Evolutionary conservation across 2,888 invertebrate genomes (phyloP), one percentile per base, ranked within the genome.

Genomic region (Heliconius ethilla): DNA sequence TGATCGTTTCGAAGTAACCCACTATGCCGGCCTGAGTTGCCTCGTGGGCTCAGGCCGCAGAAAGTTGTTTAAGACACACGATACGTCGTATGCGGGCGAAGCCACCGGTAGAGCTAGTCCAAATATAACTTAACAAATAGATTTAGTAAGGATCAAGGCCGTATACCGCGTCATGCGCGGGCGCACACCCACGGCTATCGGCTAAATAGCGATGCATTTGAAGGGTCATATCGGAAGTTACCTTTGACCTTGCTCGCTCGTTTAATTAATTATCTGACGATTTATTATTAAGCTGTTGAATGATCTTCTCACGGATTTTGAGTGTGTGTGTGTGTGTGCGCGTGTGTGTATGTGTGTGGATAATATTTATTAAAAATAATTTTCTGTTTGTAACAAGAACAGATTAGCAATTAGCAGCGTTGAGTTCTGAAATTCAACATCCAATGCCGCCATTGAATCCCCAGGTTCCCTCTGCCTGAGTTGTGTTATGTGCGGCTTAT

Each of bases 101-200:
- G 1, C 59, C n/a, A n/a, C n/a, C 11, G 59, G n/a, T n/a, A 59
- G 10, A n/a, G 59, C 6, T 25, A 69, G 13, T n/a, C n/a, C 11
- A 69, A 69, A 40, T 45, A 37, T n/a, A 72, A 33, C 7, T 70
- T 55, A 72, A 72, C 70, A 59, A 59, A 25, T 15, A 25, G 59
- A 72, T 72, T 72, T 33, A 72, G 33, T 55, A 72, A 66, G 76
- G 79, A 81, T 77, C 81, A 81, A 81, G 80, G 81, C 77, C 75
- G 29, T 63, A 33, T 37, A 51, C 25, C 62, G 67, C 78, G 82
- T 81, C 80, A 81, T 79, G 82, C 81, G 80, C 79, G 33, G 65
- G 82, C 82, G 78, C 82, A 81, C 80, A 81, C 80, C 79, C 75
- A 29, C 59, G 25, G 69, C 25, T 67, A 27, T 73, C 45, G 65